A percentile compares a stretch with the other conserved stretches of the same genome.
These are phyloP conservation scores for Thryonomys swinderianus DNA, from an alignment of 2,113 vertebrate genomes.

Conservation along the genomic window DNA sequence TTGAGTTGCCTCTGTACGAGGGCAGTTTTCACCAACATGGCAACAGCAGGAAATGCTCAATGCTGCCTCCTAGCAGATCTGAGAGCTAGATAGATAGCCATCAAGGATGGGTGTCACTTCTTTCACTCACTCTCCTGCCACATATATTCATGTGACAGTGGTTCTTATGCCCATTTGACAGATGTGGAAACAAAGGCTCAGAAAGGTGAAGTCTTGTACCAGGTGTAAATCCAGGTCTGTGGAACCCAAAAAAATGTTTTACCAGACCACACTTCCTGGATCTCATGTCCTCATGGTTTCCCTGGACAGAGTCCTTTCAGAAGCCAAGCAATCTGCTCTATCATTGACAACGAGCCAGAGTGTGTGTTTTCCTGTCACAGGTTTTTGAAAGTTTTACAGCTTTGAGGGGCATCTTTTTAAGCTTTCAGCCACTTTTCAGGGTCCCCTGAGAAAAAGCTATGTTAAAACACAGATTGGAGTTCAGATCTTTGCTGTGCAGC, in stretches of 20 bases:
- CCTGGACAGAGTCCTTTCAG: neutral
- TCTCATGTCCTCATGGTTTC: neutral
- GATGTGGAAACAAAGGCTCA: neutral
- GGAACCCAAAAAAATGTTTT: neutral
- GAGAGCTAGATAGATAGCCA: neutral
- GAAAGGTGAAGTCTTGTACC: neutral
- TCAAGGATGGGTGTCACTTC: neutral
- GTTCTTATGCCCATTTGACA: neutral
- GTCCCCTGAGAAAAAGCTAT: neutral
- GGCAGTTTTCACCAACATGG: slow-evolving; percentile 36
- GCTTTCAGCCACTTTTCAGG: neutral
- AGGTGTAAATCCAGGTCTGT: neutral
- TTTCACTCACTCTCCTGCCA: rapidly evolving
- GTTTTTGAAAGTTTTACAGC: neutral
- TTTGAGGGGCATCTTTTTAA: neutral
- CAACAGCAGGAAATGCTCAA: neutral
- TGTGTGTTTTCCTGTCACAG: neutral
- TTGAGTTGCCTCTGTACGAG: slow-evolving; percentile 11
- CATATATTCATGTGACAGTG: rapidly evolving
- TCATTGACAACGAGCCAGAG: neutral
- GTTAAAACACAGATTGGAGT: neutral
- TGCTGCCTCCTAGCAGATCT: neutral
- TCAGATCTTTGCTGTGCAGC: neutral
- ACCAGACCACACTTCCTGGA: neutral
- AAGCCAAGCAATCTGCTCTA: neutral